phyloP scores from a whole-genome alignment of 2,113 vertebrate genomes.

The Petromus typicus region DNA sequence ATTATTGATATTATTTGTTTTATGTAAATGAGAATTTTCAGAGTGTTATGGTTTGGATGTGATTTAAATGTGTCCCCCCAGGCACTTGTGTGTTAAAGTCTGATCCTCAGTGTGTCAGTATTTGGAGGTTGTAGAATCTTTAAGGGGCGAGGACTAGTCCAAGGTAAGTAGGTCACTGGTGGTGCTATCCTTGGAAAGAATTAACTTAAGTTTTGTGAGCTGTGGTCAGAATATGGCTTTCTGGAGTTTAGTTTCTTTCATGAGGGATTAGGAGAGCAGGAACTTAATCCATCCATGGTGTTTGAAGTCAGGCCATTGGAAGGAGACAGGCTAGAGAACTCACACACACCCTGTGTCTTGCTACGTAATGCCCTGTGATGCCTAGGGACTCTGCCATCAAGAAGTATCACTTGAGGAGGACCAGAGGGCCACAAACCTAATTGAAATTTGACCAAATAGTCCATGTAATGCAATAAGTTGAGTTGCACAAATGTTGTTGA shows the following conservation, averaged over 20 bases:
- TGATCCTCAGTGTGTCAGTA: background rate
- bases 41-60: background rate
- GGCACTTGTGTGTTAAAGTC: background rate
- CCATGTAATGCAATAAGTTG: background rate
- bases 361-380: background rate
- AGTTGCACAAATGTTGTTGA: background rate
- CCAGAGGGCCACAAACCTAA: background rate
- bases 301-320: background rate
- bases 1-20: background rate
- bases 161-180: background rate
- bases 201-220: background rate
- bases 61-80: background rate
- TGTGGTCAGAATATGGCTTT: background rate
- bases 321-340: background rate
- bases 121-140: background rate
- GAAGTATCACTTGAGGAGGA: background rate
- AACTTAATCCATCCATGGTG: background rate
- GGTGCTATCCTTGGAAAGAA: background rate
- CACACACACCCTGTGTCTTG: background rate
- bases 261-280: background rate
- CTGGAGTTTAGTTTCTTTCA: background rate
- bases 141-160: background rate
- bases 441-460: background rate
- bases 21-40: background rate
- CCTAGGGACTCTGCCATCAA: background rate